Evolutionary conservation across 2,113 vertebrate genomes (phyloP), one percentile per base, ranked within the genome.

Genomic region (Centrocercus urophasianus): DNA sequence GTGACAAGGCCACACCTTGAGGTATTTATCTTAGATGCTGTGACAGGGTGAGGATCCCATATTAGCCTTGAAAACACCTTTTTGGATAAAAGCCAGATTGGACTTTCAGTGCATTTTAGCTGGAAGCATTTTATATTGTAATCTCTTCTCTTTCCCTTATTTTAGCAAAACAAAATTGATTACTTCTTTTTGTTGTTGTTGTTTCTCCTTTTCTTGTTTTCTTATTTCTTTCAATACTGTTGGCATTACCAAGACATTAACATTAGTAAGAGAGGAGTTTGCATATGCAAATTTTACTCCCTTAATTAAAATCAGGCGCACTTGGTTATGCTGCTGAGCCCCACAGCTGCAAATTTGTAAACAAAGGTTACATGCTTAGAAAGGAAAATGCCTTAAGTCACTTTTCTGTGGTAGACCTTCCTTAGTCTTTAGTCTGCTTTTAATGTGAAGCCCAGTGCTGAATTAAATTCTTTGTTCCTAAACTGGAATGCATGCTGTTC

Each of bases 271-370:
- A 89, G 32, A 3, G 13, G 75, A 89, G 42, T 85, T 73, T 80
- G 67, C 56, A 74, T 76, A 92, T 90, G 86, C 78, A 96, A 84
- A 96, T 96, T 84, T 89, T 61, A 65, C 66, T 90, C 40, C 36
- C 42, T 92, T 93, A 96, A 93, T 96, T 95, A 96, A 95, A 96
- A 92, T 92, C 42, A 70, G 45, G 50, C 91, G 64, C 50, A 86
- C 60, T 92, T 94, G 93, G 92, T 95, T 95, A 94, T 67, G 78
- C 78, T 83, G 74, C 78, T 80, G 78, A 91, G 75, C 87, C 89
- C 47, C 75, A 71, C 83, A 93, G 91, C 81, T 85, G 38, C 84
- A 94, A 91, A 87, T 88, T 73, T 85, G 75, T 89, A 96, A 96
- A 89, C 94, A 92, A 71, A 94, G 22, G 60, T 89, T 93, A 64